Conservation (phyloP, 2,113 vertebrate genomes). For the Etheostoma spectabile region DNA sequence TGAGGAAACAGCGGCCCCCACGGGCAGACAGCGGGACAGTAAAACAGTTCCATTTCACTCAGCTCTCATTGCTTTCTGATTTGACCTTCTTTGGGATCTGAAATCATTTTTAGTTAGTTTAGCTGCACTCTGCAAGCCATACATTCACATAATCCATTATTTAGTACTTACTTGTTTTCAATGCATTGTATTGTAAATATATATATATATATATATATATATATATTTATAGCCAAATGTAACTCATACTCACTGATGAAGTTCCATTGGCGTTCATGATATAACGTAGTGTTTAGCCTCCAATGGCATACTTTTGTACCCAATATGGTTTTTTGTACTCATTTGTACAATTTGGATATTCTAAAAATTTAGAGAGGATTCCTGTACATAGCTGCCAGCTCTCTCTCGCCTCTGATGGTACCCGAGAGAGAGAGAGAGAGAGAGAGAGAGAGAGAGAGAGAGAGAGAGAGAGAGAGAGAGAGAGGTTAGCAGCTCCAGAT, state of each 20-base stretch:
- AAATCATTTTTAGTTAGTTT: slow-evolving; percentile 7
- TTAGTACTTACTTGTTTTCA: background rate
- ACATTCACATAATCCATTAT: background rate
- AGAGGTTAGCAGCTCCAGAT: slow-evolving; percentile 84
- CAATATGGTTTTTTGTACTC: background rate
- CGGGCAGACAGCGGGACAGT: slow-evolving; percentile 64
- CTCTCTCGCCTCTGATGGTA: slow-evolving; percentile 52
- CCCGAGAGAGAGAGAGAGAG: slow-evolving; percentile 53
- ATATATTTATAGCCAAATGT: background rate
- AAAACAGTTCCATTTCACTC: background rate
- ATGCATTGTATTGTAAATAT: background rate
- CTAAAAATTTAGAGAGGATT: slow-evolving; percentile 58
- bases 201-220: background rate
- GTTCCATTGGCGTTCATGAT: background rate
- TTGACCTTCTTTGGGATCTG: slow-evolving; percentile 9
- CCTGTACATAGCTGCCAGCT: slow-evolving; percentile 53
- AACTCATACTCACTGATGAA: background rate
- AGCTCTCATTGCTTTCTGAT: slow-evolving; percentile 10
- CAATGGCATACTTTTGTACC: background rate
- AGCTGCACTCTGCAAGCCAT: background rate
- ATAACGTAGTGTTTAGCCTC: background rate
- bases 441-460: slow-evolving; percentile 67
- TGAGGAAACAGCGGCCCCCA: slow-evolving; percentile 86
- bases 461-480: slow-evolving; percentile 76
- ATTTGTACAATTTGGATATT: slow-evolving; percentile 30